Evolutionary conservation across 2,797 vertebrate genomes (phyloP), one percentile per base, ranked within the genome.

Genomic region (Pangasius krempfi): DNA sequence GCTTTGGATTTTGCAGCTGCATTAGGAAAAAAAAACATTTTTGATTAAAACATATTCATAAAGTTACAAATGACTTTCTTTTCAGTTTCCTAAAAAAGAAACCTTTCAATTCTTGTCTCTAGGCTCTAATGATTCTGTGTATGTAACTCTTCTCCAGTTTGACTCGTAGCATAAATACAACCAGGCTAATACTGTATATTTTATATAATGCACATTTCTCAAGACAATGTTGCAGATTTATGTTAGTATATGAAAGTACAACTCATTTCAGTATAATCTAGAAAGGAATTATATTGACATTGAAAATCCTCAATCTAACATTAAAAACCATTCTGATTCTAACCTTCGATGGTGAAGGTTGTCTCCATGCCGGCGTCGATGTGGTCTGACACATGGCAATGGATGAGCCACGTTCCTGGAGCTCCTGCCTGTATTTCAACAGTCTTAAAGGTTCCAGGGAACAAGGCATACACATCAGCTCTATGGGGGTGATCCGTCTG

Each of bases 281-380:
- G 25, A 50, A 76, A 76, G 10, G 12, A 47, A 76, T 5, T 0
- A 50, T 76, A 50, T 7, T 16, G 4, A 2, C 47, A 79, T 37
- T 37, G 2, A 13, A 13, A 58, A 58, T 58, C 9, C 0, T 58
- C 2, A 47, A 50, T 14, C 40, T 22, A 75, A 25, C 10, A 44
- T 75, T 47, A 30, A 54, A 76, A 79, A 79, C n/a, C 1, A 12
- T 79, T 76, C 44, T 33, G 16, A 56, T 79, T 79, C 56, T 40
- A 82, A 82, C 80, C 58, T 1, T 44, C 37, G 37, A 91, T 22
- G 1, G 85, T 92, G 89, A 96, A 96, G 27, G 95, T 96, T 0
- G 97, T 95, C 89, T 97, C 97, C 97, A 97, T 97, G 92, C 97
- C 97, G 0, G 96, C 94, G 0, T 96, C 95, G 86, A 97, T 96